Evolutionary conservation across 2,797 vertebrate genomes (phyloP), one percentile per base, ranked within the genome.

Genomic region (Bucorvus abyssinicus): DNA sequence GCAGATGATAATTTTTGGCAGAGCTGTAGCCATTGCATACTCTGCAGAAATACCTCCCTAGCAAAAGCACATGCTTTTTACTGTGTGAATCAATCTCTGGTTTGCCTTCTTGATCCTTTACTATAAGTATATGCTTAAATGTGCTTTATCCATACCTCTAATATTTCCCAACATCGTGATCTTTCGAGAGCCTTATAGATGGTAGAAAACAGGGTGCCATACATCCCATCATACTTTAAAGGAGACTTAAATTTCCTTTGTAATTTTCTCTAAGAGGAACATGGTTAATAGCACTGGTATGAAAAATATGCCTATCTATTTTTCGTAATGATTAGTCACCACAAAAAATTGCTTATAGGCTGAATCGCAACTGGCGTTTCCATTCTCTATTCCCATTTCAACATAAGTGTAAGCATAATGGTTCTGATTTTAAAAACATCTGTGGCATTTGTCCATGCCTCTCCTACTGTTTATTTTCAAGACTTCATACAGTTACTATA

Each of bases 241-340:
- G 47, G 55, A 59, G 30, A 79, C 15, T 84, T 89, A 64, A 5
- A 93, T 52, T 97, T 94, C 76, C 87, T 75, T 76, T 84, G 38
- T 30, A 55, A 60, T 84, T 95, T 90, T 82, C 73, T 59, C 30
- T 65, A 16, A 70, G 65, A 96, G 53, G 74, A 81, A 49, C 61
- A 69, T 32, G 14, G 19, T 88, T 95, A 94, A 90, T 40, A 71
- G 8, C 64, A 93, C 30, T 67, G 45, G 56, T 91, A 93, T 89
- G 95, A 96, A 97, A 97, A 96, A 83, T 47, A 87, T 59, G 49
- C 12, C 55, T 57, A 65, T 92, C 52, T 96, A 84, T 91, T 87
- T 88, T 91, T 96, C 34, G 29, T 91, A 94, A 92, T 91, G 44
- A 87, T 85, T 96, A 89, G 44, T 84, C 88, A 84, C 23, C 60